phyloP scores from a whole-genome alignment of 2,888 invertebrate species.

The Phorcus lineatus region DNA sequence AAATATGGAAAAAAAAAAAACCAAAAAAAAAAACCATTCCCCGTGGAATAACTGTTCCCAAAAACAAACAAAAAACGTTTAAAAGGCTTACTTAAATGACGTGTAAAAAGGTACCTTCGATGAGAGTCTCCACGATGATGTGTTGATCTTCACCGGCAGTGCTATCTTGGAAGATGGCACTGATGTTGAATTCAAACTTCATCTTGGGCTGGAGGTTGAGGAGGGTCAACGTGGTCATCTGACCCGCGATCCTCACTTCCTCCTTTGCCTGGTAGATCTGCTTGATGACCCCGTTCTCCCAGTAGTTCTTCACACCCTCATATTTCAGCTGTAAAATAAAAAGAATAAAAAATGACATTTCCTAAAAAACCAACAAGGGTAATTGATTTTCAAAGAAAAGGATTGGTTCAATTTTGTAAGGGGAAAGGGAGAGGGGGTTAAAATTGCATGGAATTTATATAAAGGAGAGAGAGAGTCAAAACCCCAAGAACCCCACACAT shows the following conservation, averaged over 20 bases:
- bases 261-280: conserved; percentile 41
- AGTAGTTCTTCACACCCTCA: conserved; percentile 64
- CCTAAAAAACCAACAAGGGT: too few relatives aligned
- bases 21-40: too few relatives aligned
- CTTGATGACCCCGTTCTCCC: conserved; percentile 54
- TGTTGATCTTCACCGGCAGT: conserved; percentile 52
- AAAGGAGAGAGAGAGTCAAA: too few relatives aligned
- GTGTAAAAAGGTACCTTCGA: conserved; percentile 61
- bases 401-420: too few relatives aligned
- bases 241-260: conserved; percentile 52
- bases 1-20: too few relatives aligned
- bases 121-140: conserved; percentile 66
- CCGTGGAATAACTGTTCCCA: too few relatives aligned
- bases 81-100: too few relatives aligned
- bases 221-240: conserved; percentile 55
- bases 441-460: too few relatives aligned
- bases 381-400: too few relatives aligned
- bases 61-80: too few relatives aligned
- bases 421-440: too few relatives aligned
- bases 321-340: conserved; percentile 60
- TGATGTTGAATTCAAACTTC: conserved; percentile 72
- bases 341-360: background rate
- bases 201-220: conserved; percentile 69
- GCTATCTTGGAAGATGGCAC: conserved; percentile 67
- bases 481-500: too few relatives aligned